These are phyloP conservation scores for Alosa alosa DNA, from an alignment of 2,113 vertebrate species.

Conservation along the genomic window DNA sequence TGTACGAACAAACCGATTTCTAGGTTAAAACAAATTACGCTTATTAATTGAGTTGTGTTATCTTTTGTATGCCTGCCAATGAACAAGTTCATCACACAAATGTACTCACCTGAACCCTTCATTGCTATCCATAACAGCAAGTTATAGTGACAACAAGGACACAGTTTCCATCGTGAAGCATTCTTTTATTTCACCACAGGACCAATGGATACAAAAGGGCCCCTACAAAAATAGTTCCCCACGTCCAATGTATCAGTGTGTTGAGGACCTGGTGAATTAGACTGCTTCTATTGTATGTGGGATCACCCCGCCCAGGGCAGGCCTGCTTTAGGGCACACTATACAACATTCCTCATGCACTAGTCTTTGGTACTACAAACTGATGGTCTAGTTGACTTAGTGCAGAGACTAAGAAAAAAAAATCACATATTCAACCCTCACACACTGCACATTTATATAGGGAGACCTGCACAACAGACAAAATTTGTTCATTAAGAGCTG, in stretches of 20 bases:
- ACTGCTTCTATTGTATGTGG: background rate
- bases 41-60: too few relatives aligned
- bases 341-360: background rate
- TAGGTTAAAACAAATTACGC: too few relatives aligned
- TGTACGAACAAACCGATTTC: too few relatives aligned
- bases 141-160: background rate
- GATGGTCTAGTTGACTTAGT: background rate
- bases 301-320: background rate
- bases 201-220: background rate
- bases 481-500: background rate
- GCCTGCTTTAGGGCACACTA: background rate
- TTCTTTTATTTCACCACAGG: slow-evolving; percentile 1
- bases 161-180: background rate
- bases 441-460: slow-evolving; percentile 5
- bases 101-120: too few relatives aligned
- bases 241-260: background rate
- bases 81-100: too few relatives aligned
- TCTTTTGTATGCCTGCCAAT: too few relatives aligned
- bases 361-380: slow-evolving; percentile 1
- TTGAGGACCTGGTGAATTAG: background rate
- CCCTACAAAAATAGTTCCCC: slow-evolving; percentile 1
- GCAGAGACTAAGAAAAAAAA: background rate
- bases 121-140: background rate
- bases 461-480: slow-evolving; percentile 8
- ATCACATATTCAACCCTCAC: background rate